Conservation (phyloP, 2,888 invertebrate species). For the Tortricodes alternella region DNA sequence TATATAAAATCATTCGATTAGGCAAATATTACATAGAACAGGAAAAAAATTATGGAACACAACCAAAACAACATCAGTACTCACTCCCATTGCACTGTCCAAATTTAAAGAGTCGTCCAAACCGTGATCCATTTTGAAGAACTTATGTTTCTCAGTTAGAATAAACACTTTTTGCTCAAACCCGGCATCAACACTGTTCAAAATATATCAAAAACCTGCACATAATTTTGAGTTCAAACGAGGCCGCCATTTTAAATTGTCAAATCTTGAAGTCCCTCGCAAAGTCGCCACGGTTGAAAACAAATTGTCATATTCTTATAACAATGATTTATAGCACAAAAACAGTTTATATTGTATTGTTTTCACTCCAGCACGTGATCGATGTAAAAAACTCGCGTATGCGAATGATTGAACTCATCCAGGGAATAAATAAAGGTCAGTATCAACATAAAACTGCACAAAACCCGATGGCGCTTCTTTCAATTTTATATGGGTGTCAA, state of each 20-base stretch:
- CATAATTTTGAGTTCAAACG: conserved; percentile 71
- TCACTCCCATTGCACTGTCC: conserved; percentile 70
- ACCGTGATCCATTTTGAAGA: conserved; percentile 66
- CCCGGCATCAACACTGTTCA: conserved; percentile 27
- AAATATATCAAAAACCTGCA: conserved; percentile 41
- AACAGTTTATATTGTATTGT: conserved; percentile 4
- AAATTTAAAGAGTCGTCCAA: conserved; percentile 70
- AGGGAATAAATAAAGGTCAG: conserved; percentile 18
- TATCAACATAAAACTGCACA: conserved; percentile 47
- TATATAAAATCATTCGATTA: too few relatives aligned
- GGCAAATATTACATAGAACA: conserved; percentile 10
- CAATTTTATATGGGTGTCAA: conserved; percentile 67
- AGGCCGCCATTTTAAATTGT: conserved; percentile 82
- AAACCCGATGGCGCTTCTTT: conserved; percentile 77
- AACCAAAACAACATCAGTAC: conserved; percentile 39
- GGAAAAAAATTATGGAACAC: conserved; percentile 28
- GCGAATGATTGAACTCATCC: conserved; percentile 4
- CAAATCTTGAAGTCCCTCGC: conserved; percentile 65
- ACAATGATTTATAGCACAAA: conserved; percentile 33
- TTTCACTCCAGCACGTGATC: conserved; percentile 2
- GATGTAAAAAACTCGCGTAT: conserved; percentile 1
- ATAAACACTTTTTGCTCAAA: conserved; percentile 27
- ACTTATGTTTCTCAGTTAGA: conserved; percentile 28
- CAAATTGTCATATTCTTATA: conserved; percentile 57
- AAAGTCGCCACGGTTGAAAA: conserved; percentile 76